Percentiles rank a stretch among this genome's conserved stretches.
Conservation (phyloP, 2,113 vertebrate species). For the Lampris megalopsis region DNA sequence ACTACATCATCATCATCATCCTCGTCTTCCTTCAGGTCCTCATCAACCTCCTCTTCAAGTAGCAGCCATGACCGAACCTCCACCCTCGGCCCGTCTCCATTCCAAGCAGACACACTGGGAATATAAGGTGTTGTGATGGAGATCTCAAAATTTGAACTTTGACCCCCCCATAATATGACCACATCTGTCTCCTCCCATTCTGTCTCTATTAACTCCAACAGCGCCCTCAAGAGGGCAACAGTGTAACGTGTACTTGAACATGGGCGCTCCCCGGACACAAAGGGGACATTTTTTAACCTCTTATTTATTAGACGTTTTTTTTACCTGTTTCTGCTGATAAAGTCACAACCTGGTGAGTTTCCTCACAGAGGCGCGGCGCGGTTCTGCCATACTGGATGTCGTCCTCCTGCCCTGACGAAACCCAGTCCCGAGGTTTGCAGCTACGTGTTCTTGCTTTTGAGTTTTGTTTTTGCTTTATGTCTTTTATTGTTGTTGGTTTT, state of each 20-base stretch:
- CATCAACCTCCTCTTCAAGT: slow-evolving; percentile 95
- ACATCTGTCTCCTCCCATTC: not conserved
- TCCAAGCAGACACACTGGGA: not conserved
- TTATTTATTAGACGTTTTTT: slow-evolving; percentile 42
- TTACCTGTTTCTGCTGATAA: slow-evolving; percentile 7
- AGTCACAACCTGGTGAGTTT: slow-evolving; percentile 48
- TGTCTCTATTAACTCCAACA: not conserved
- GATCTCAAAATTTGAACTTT: slow-evolving; percentile 13
- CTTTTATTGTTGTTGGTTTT: not conserved
- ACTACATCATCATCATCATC: slow-evolving; percentile 91
- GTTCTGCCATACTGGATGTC: slow-evolving; percentile 45
- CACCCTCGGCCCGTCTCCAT: too few relatives aligned
- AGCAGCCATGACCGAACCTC: slow-evolving; percentile 63
- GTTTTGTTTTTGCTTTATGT: slow-evolving; percentile 37
- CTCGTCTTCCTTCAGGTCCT: slow-evolving; percentile 92
- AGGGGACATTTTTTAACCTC: slow-evolving; percentile 22
- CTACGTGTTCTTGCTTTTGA: slow-evolving; percentile 8
- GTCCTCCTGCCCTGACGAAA: slow-evolving; percentile 46
- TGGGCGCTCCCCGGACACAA: slow-evolving; percentile 5
- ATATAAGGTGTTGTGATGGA: slow-evolving; percentile 1
- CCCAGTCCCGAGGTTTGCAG: slow-evolving; percentile 38
- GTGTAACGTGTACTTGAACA: slow-evolving; percentile 14
- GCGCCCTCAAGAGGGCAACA: not conserved
- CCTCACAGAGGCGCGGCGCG: slow-evolving; percentile 41
- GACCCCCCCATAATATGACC: slow-evolving; percentile 17